Percentiles rank a stretch among this genome's conserved stretches.
Conservation (phyloP, 2,797 vertebrate genomes). For the Enteromius unitaeniatus region DNA sequence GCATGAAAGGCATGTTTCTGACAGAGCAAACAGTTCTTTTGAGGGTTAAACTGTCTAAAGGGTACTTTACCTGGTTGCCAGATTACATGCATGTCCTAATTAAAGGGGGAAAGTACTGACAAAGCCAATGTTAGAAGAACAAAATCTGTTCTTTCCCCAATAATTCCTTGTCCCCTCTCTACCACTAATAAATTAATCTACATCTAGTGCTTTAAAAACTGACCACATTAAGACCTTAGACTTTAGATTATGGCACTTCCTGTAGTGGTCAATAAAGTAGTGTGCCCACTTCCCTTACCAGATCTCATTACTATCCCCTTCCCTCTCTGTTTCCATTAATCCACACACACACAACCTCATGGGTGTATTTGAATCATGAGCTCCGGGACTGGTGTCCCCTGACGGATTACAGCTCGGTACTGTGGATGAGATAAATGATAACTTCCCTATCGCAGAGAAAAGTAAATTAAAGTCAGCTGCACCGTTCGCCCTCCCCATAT, state of each 20-base stretch:
- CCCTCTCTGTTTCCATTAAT: slow-evolving; percentile 26
- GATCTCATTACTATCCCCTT: slow-evolving; percentile 21
- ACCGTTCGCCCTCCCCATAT: slow-evolving; percentile 18
- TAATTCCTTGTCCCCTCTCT: neutral
- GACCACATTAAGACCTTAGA: neutral
- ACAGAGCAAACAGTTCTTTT: neutral
- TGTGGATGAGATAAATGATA: slow-evolving; percentile 56
- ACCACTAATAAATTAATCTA: neutral
- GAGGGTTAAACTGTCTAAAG: neutral
- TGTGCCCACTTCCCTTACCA: slow-evolving; percentile 15
- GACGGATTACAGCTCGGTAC: slow-evolving; percentile 48
- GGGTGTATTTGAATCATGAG: slow-evolving; percentile 55
- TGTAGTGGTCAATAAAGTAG: neutral
- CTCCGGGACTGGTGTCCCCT: slow-evolving; percentile 51
- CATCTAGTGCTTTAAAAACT: neutral
- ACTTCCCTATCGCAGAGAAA: slow-evolving; percentile 33
- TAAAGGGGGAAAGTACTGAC: neutral
- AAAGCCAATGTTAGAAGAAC: neutral
- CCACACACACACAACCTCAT: neutral
- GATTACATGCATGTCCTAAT: neutral
- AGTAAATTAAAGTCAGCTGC: slow-evolving; percentile 49
- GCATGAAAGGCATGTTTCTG: neutral
- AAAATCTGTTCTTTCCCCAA: neutral
- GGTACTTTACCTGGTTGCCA: neutral
- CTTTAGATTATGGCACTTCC: neutral